Conservation (phyloP, 2,888 invertebrate genomes). For the Seladonia tumulorum region DNA sequence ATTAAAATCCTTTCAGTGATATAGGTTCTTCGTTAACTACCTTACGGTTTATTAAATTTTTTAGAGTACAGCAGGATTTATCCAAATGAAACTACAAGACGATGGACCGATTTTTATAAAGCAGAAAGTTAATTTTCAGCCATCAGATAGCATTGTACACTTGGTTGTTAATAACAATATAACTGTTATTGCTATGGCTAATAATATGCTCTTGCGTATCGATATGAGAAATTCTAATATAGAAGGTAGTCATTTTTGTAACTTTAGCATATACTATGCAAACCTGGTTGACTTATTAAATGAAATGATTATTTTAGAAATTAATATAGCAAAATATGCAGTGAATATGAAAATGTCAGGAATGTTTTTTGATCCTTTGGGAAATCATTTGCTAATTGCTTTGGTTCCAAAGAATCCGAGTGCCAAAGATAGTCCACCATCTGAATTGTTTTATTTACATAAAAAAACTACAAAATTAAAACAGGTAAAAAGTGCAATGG, state of each 20-base stretch:
- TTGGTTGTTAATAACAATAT: constrained; percentile 93
- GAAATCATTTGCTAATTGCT: constrained; percentile 92
- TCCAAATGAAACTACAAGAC: constrained; percentile 88
- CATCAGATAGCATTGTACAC: constrained; percentile 92
- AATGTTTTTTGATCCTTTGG: constrained; percentile 94
- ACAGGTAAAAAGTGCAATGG: constrained; percentile 80
- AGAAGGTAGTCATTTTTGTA: constrained; percentile 87
- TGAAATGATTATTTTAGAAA: constrained; percentile 86
- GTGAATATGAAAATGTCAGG: constrained; percentile 87
- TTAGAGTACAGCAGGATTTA: constrained; percentile 85
- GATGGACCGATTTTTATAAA: constrained; percentile 95
- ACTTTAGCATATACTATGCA: neutral
- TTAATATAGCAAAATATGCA: constrained; percentile 89
- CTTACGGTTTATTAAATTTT: constrained; percentile 40
- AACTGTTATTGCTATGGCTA: constrained; percentile 93
- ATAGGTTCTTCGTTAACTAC: neutral
- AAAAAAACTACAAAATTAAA: constrained; percentile 91
- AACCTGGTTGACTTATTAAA: neutral
- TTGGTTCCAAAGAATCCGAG: constrained; percentile 87
- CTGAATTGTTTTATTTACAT: constrained; percentile 93
- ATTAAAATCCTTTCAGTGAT: neutral
- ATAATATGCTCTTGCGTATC: constrained; percentile 91
- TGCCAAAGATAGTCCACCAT: constrained; percentile 84
- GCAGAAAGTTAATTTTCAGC: constrained; percentile 92
- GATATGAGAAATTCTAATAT: constrained; percentile 92